These are phyloP conservation scores for Malthinus seriepunctatus DNA, from an alignment of 2,888 invertebrate genomes.

Conservation along the genomic window DNA sequence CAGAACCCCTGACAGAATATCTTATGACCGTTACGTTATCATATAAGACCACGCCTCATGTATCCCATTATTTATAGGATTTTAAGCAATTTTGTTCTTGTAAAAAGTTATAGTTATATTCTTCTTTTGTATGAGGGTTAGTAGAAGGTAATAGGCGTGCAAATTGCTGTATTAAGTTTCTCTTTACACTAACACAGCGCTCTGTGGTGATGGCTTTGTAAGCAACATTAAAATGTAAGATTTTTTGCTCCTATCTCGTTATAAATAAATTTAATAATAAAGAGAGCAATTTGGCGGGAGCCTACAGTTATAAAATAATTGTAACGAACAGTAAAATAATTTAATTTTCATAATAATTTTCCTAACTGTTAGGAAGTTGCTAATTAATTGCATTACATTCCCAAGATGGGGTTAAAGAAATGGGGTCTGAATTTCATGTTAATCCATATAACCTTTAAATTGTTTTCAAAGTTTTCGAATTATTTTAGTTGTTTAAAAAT, in stretches of 20 bases:
- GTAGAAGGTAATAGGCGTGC: slow-evolving; percentile 4
- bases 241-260: not conserved
- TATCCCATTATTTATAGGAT: slow-evolving; percentile 27
- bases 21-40: slow-evolving; percentile 30
- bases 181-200: not conserved
- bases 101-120: slow-evolving; percentile 13
- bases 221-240: slow-evolving; percentile 5
- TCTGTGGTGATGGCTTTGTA: slow-evolving; percentile 4
- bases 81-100: slow-evolving; percentile 11
- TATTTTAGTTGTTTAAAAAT: not conserved
- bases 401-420: slow-evolving; percentile 3
- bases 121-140: slow-evolving; percentile 6
- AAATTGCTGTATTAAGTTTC: slow-evolving; percentile 8
- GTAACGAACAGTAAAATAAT: slow-evolving; percentile 4
- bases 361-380: slow-evolving; percentile 2
- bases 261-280: not conserved
- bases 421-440: not conserved
- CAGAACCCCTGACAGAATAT: slow-evolving; percentile 21
- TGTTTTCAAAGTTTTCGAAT: not conserved
- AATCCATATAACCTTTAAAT: slow-evolving; percentile 4
- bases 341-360: slow-evolving; percentile 8
- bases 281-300: not conserved
- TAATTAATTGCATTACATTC: slow-evolving; percentile 8
- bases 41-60: slow-evolving; percentile 25
- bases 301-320: slow-evolving; percentile 2